Conservation (phyloP, 2,113 vertebrate genomes). For the Rhynchopsitta pachyrhyncha region DNA sequence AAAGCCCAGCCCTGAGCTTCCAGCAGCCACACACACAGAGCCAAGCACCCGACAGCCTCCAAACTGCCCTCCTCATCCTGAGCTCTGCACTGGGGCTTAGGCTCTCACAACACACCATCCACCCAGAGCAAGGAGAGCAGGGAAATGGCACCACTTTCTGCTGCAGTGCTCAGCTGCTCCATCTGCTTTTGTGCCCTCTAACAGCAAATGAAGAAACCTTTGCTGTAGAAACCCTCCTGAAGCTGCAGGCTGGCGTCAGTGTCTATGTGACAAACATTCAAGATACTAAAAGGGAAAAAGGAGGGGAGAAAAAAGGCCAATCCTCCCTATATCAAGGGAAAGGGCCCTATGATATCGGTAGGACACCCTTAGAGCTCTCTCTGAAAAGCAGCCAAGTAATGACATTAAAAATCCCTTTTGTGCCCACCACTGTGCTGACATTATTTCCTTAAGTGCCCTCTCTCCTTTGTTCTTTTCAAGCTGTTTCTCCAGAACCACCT, state of each 20-base stretch:
- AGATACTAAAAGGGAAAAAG: background rate
- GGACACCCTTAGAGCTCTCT: background rate
- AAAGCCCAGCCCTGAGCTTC: background rate
- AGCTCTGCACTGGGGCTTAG: fast-evolving
- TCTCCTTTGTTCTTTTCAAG: background rate
- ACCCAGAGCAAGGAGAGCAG: background rate
- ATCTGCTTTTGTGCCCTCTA: background rate
- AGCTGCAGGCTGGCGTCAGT: background rate
- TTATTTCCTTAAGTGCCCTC: background rate
- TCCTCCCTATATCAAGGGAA: background rate
- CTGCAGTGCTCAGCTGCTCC: background rate
- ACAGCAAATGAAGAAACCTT: background rate
- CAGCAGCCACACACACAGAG: background rate
- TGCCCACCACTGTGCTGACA: background rate
- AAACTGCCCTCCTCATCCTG: background rate
- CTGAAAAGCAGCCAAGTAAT: background rate
- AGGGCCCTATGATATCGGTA: background rate
- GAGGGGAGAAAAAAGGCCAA: background rate
- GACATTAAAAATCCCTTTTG: background rate
- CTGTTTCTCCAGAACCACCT: background rate
- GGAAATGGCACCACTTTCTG: background rate
- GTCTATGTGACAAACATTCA: background rate
- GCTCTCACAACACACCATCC: background rate
- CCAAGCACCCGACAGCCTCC: background rate
- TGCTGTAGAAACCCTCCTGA: background rate